Evolutionary conservation across 2,797 vertebrate species (phyloP).

Genomic region (Pelodytes ibericus): DNA sequence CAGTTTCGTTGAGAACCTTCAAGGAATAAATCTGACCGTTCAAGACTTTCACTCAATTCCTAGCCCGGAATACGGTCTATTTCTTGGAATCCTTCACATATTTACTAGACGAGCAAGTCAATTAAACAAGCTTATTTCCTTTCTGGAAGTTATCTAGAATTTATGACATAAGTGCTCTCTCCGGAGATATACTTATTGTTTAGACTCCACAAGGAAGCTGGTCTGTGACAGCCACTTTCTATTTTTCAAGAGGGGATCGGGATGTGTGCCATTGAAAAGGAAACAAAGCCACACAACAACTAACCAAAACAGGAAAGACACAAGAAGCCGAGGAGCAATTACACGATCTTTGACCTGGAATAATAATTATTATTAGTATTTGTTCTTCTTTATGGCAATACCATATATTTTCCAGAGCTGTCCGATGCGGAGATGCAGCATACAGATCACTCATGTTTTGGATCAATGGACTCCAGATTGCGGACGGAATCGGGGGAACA

Average conservation of each 20-base stretch:
- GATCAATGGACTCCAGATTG: too few relatives aligned
- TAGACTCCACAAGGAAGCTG: constrained; percentile 34
- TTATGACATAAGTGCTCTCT: not conserved
- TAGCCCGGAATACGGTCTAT: too few relatives aligned
- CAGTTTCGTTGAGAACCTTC: too few relatives aligned
- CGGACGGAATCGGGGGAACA: too few relatives aligned
- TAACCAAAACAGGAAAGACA: constrained; percentile 42
- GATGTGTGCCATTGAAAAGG: constrained; percentile 13
- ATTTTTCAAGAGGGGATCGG: constrained; percentile 20
- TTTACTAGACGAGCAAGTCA: not conserved
- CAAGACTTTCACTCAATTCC: too few relatives aligned
- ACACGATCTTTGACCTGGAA: constrained; percentile 31
- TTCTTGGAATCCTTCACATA: not conserved
- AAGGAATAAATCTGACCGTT: too few relatives aligned
- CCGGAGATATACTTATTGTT: constrained; percentile 16
- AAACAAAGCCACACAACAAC: constrained; percentile 30
- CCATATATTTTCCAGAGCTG: too few relatives aligned
- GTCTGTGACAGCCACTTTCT: constrained; percentile 14
- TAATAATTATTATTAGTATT: not conserved
- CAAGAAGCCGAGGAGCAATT: constrained; percentile 18
- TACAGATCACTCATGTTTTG: too few relatives aligned
- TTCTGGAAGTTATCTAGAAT: not conserved
- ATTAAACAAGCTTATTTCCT: not conserved
- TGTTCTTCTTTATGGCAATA: too few relatives aligned
- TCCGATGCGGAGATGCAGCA: too few relatives aligned